phyloP scores from a whole-genome alignment of 2,888 invertebrate species.

The Norana najaformis region DNA sequence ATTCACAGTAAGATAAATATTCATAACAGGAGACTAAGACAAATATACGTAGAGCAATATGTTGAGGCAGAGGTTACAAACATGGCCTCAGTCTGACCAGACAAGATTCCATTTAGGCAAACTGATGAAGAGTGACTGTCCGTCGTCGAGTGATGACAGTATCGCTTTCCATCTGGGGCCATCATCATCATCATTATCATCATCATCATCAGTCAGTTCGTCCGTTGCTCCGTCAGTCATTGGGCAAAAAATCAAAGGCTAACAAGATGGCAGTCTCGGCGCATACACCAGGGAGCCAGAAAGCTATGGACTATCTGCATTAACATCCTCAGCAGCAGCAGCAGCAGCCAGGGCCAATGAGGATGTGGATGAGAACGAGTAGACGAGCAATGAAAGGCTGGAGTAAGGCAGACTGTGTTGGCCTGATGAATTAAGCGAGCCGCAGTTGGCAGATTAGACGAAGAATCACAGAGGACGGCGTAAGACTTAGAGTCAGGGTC shows the following conservation, averaged over 20 bases:
- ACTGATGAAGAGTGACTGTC: background rate
- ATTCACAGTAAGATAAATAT: too few species aligned
- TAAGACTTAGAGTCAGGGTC: background rate
- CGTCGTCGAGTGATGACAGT: background rate
- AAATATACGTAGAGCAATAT: too few species aligned
- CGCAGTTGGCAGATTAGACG: background rate
- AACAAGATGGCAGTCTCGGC: background rate
- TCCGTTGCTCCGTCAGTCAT: background rate
- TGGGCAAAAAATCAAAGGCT: background rate
- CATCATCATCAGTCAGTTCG: background rate
- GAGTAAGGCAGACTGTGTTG: background rate
- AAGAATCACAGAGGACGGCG: background rate
- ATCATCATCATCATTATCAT: slow-evolving; percentile 13
- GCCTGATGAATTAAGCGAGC: background rate
- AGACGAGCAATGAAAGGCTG: background rate
- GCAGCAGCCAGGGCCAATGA: background rate
- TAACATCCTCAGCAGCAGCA: background rate
- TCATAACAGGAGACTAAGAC: too few species aligned
- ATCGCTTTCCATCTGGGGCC: background rate
- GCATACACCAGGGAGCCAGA: background rate
- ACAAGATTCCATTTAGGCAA: background rate
- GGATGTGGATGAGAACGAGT: background rate
- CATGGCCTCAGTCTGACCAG: too few species aligned
- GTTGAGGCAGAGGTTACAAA: too few species aligned
- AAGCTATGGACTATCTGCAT: background rate